Base-by-base conservation (phyloP, 1,140 invertebrate species). In the Ditylenchus dipsaci region DNA sequence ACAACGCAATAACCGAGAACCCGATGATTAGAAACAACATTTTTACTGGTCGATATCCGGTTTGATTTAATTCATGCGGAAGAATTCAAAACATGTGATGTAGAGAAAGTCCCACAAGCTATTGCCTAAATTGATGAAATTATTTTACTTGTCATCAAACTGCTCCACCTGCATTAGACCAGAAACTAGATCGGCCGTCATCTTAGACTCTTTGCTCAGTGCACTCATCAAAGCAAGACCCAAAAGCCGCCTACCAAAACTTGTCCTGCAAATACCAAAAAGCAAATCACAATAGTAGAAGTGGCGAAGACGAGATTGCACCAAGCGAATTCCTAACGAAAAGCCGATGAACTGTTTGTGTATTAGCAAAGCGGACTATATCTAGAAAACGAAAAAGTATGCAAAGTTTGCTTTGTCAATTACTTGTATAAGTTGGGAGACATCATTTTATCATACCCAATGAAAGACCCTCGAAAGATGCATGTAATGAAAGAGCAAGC, bases 51-150 rank as follows among this genome's bases (percentile, higher is more conserved):
- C 87, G 79, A 68, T 84, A 74, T 21, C 83, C 79, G 42, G 58
- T 69, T 61, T 77, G 66, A 61, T 76, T 76, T 13, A 86, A 78
- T 64, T 86, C 85, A 68, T 85, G 81, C 11, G 85, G 92, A 26
- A 95, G 84, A 26, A 95, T 90, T 95, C 93, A 81, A 91, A 91
- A 38, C 93, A 90, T 0, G 91, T 92, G 47, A 95, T 90, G 84
- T 94, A 95, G 0, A 95, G 84, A 56, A 95, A 1, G 91, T 94
- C 49, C 93, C 49, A 15, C 67, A 68, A 26, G 67, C 67, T 49
- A 45, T 33, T 63, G 67, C 62, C 67, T 68, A 66, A 42, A 64
- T 38, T 0, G 0, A 27, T 19, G n/a, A 29, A 45, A 64, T 57
- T 59, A 23, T 23, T 59, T 59, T 59, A 59, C 11, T n/a, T n/a